A percentile compares a stretch with the other conserved stretches of the same genome.
These are phyloP conservation scores for Agelaius phoeniceus DNA, from an alignment of 2,113 vertebrate genomes.

Conservation along the genomic window DNA sequence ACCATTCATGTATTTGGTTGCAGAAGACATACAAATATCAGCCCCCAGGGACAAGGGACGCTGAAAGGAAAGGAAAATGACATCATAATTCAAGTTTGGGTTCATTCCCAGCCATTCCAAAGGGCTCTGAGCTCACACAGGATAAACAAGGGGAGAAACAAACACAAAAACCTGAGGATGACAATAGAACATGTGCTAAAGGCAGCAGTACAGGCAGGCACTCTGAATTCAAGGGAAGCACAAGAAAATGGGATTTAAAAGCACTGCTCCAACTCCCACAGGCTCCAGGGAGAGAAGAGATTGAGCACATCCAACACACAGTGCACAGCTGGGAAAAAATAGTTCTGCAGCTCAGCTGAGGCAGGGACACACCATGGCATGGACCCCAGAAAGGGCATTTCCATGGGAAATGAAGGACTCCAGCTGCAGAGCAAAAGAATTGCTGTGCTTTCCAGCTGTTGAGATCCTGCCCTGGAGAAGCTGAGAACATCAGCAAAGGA, in stretches of 20 bases:
- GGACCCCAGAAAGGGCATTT: background rate
- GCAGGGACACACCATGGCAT: background rate
- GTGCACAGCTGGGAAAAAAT: too few species aligned
- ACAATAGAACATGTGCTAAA: too few species aligned
- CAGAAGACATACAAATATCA: slow-evolving; percentile 94
- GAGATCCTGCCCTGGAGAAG: background rate
- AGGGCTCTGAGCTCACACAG: background rate
- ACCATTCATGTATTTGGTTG: slow-evolving; percentile 98
- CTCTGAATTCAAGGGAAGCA: too few species aligned
- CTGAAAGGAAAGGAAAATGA: slow-evolving; percentile 65
- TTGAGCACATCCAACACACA: too few species aligned
- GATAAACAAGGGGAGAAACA: background rate
- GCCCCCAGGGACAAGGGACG: slow-evolving; percentile 91
- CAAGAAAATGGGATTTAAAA: too few species aligned
- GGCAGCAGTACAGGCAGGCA: too few species aligned
- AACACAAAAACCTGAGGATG: background rate
- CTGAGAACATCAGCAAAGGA: background rate
- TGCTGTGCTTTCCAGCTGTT: background rate
- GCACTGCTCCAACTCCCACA: too few species aligned
- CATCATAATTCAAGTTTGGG: background rate
- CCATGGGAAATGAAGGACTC: background rate
- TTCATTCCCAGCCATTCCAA: background rate
- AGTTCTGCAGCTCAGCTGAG: background rate
- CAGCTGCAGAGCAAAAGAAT: background rate
- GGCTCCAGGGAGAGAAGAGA: too few species aligned